Evolutionary conservation across 2,888 invertebrate species (phyloP).

Genomic region (Ephialtes manifestator): DNA sequence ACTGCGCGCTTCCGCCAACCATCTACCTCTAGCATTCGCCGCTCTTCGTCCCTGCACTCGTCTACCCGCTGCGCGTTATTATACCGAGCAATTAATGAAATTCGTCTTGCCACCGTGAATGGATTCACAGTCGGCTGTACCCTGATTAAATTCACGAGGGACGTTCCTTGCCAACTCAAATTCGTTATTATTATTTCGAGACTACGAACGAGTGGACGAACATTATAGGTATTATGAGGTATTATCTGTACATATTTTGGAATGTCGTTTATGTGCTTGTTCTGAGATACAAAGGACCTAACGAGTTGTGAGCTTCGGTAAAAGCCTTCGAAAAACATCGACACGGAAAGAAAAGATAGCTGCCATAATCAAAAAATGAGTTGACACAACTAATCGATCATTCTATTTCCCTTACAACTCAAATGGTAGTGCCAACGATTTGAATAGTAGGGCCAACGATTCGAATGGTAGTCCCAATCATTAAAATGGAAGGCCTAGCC

Average conservation of each 20-base stretch:
- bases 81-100: slow-evolving; percentile 70
- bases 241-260: background rate
- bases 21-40: slow-evolving; percentile 43
- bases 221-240: slow-evolving; percentile 4
- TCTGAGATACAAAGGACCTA: too few relatives aligned
- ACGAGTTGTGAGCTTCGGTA: too few relatives aligned
- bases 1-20: slow-evolving; percentile 50
- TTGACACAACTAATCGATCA: too few relatives aligned
- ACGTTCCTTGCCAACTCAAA: slow-evolving; percentile 47
- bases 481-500: too few relatives aligned
- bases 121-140: slow-evolving; percentile 59
- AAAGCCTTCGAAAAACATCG: too few relatives aligned
- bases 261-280: too few relatives aligned
- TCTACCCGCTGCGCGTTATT: slow-evolving; percentile 61
- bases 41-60: slow-evolving; percentile 15
- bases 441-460: too few relatives aligned
- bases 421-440: too few relatives aligned
- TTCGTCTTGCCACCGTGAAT: slow-evolving; percentile 65
- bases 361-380: too few relatives aligned
- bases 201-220: slow-evolving; percentile 12
- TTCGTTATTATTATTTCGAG: slow-evolving; percentile 60
- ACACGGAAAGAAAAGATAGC: too few relatives aligned
- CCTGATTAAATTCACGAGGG: slow-evolving; percentile 63
- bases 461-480: too few relatives aligned
- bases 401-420: too few relatives aligned